phyloP scores from a whole-genome alignment of 1,140 invertebrate species.

The Plectrocnemia conspersa region DNA sequence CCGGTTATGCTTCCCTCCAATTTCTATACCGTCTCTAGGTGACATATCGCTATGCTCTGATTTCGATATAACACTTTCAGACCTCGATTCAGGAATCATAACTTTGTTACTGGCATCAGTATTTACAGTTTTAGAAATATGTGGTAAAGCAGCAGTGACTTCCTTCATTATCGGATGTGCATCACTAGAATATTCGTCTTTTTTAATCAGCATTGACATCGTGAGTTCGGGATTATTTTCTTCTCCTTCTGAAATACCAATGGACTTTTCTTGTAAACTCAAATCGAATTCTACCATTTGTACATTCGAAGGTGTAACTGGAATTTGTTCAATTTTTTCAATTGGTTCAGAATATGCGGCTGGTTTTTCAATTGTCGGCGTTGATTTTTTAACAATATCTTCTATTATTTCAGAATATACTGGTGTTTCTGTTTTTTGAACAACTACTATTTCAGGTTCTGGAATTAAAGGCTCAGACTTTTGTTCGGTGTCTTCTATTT shows the following conservation, averaged over 20 bases:
- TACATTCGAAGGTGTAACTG: conserved; percentile 12
- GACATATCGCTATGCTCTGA: conserved; percentile 38
- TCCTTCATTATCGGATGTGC: conserved; percentile 27
- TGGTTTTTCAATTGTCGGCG: neutral
- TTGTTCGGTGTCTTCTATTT: neutral
- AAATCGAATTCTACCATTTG: conserved; percentile 40
- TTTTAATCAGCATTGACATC: conserved; percentile 37
- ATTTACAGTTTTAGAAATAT: conserved; percentile 28
- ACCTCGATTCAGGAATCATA: conserved; percentile 7
- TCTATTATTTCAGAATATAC: conserved; percentile 1
- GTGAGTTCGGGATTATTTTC: conserved; percentile 35
- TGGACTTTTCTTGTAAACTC: conserved; percentile 40
- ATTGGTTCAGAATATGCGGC: neutral
- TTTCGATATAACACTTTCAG: conserved; percentile 37
- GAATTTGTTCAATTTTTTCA: neutral
- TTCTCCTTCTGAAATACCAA: conserved; percentile 18
- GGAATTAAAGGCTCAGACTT: neutral
- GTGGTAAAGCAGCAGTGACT: conserved; percentile 27
- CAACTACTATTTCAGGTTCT: neutral
- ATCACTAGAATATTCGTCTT: conserved; percentile 21
- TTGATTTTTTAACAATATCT: neutral
- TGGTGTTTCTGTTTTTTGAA: neutral
- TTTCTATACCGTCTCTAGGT: conserved; percentile 46
- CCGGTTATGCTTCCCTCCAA: conserved; percentile 43
- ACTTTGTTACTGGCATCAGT: conserved; percentile 23